phyloP scores from a whole-genome alignment of 2,888 invertebrate species.

The Balanococcus diminutus region DNA sequence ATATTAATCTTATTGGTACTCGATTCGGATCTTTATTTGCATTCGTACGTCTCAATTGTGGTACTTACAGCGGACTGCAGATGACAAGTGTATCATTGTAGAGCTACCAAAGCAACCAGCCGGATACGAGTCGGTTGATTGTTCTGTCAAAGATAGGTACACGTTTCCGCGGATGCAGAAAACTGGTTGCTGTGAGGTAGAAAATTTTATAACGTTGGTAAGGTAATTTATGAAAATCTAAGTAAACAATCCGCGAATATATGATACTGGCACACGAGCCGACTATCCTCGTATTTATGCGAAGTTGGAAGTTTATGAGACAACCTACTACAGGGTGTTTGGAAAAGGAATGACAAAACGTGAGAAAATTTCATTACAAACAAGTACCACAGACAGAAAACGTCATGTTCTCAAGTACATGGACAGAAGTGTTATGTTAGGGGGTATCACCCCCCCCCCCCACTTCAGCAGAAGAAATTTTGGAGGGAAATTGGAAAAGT shows the following conservation, averaged over 20 bases:
- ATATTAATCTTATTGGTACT: slow-evolving; percentile 2
- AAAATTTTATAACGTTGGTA: neutral
- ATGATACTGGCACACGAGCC: neutral
- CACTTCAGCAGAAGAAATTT: too few species aligned
- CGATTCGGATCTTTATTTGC: neutral
- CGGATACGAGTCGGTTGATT: neutral
- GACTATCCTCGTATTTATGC: neutral
- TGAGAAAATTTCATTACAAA: too few species aligned
- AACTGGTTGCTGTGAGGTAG: slow-evolving; percentile 22
- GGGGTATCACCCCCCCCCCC: too few species aligned
- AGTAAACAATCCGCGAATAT: neutral
- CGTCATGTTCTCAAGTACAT: too few species aligned
- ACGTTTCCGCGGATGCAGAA: neutral
- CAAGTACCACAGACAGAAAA: too few species aligned
- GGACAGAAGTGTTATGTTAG: too few species aligned
- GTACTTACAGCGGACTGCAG: neutral
- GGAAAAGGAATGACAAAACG: too few species aligned
- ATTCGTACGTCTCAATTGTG: neutral
- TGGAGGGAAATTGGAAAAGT: too few species aligned
- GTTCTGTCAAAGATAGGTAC: neutral
- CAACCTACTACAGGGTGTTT: neutral
- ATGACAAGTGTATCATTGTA: slow-evolving; percentile 13
- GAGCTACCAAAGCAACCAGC: neutral
- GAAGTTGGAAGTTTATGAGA: neutral
- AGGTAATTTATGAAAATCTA: slow-evolving; percentile 9